Percentiles rank a stretch among this genome's conserved stretches.
These are phyloP conservation scores for Drosophila quadrilineata DNA, from an alignment of 1,140 invertebrate species.

Conservation along the genomic window DNA sequence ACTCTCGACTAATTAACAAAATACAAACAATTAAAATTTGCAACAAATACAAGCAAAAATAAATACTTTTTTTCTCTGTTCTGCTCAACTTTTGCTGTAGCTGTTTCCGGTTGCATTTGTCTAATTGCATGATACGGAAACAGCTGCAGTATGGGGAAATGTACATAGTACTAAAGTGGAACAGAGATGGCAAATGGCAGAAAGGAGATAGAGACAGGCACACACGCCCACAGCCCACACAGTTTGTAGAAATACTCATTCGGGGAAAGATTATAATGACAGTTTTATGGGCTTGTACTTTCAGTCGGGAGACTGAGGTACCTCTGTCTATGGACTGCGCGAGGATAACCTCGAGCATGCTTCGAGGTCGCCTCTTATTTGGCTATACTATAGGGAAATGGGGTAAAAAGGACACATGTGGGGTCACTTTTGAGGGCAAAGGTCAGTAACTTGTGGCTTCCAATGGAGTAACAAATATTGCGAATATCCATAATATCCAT, in stretches of 20 bases:
- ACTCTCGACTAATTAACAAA: slow-evolving; percentile 25
- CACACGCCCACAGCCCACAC: slow-evolving; percentile 24
- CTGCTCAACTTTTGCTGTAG: slow-evolving; percentile 15
- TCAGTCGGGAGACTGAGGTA: neutral
- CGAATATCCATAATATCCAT: too few relatives aligned
- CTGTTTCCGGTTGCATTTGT: slow-evolving; percentile 48
- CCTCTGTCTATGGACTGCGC: slow-evolving; percentile 7
- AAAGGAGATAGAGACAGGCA: neutral
- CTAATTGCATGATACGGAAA: slow-evolving; percentile 66
- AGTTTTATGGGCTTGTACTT: slow-evolving; percentile 63
- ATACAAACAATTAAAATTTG: slow-evolving; percentile 1
- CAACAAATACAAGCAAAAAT: slow-evolving; percentile 9
- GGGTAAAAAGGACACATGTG: too few relatives aligned
- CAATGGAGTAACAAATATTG: too few relatives aligned
- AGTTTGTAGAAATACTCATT: too few relatives aligned
- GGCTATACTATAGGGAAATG: too few relatives aligned
- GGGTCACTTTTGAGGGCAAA: too few relatives aligned
- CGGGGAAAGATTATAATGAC: slow-evolving; percentile 46
- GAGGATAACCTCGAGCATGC: neutral
- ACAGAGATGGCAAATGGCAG: neutral
- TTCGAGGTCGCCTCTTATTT: slow-evolving; percentile 29
- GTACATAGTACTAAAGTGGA: neutral
- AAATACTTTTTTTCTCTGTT: too few relatives aligned
- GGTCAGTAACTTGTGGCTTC: neutral
- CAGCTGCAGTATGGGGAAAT: neutral